These are phyloP conservation scores for Strix aluco DNA, from an alignment of 2,113 vertebrate species.

Conservation along the genomic window DNA sequence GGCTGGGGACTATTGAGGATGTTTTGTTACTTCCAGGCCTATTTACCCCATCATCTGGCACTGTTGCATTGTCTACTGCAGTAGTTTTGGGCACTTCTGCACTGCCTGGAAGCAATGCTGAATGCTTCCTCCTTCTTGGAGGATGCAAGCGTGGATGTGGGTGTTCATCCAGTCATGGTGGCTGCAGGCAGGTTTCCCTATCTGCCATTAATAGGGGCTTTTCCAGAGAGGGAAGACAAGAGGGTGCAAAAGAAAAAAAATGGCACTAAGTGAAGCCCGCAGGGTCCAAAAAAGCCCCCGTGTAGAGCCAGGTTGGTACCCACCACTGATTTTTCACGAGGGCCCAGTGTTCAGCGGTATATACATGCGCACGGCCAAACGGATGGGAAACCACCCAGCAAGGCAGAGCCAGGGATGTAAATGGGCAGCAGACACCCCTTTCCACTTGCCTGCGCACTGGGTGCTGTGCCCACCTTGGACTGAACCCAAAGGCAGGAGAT, in stretches of 20 bases:
- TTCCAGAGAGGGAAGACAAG: not conserved
- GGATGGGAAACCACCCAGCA: accelerated
- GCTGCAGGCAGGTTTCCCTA: not conserved
- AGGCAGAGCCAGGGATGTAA: accelerated
- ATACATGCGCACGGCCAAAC: accelerated
- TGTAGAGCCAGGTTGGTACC: not conserved
- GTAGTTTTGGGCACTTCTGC: not conserved
- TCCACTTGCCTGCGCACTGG: not conserved
- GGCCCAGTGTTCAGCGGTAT: not conserved
- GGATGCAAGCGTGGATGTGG: not conserved
- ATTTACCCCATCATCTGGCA: not conserved
- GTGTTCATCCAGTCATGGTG: not conserved
- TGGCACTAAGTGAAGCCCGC: not conserved
- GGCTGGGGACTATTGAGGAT: slow-evolving; percentile 48
- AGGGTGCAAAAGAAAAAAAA: not conserved
- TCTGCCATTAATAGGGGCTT: not conserved
- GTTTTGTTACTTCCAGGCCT: slow-evolving; percentile 1
- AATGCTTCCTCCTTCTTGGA: not conserved
- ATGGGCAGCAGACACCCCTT: not conserved
- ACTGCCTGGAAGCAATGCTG: not conserved
- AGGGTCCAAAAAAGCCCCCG: not conserved
- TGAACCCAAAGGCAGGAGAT: not conserved
- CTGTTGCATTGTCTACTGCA: accelerated
- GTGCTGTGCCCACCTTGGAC: not conserved
- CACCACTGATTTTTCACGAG: not conserved